Evolutionary conservation across 2,113 vertebrate genomes (phyloP), one percentile per base, ranked within the genome.

Genomic region (Onychorhynchus coronatus): DNA sequence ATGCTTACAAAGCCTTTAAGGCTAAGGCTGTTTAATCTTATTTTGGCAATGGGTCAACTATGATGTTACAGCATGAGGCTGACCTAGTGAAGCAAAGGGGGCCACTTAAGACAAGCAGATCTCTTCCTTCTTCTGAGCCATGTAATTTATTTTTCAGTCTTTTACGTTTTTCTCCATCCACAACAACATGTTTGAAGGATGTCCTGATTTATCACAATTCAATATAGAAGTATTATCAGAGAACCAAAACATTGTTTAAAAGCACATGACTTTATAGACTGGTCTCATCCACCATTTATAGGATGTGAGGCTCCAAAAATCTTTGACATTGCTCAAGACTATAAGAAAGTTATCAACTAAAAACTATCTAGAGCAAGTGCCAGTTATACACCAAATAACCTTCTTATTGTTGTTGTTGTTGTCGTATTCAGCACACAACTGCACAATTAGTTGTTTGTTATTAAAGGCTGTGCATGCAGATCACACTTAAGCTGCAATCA

Each of bases 391-490:
- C 25, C 28, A 73, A 85, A 83, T 70, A 82, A 79, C 66, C 49
- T 82, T 81, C 56, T 83, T 91, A 62, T 20, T 83, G 44, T 71
- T 88, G 39, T 37, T 88, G 39, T 37, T 53, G 5, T 46, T 66
- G 59, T 23, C 28, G 37, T 72, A 85, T 81, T 91, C 42, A 70
- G 50, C 46, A 83, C 44, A 31, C 27, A 93, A 77, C 8, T 11
- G 39, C 61, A 93, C 37, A 94, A 88, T 78, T 70, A 84, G 46
- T 13, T 75, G 74, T 55, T 87, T 90, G 59, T 90, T 89, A 82
- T 73, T 95, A 93, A 88, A 89, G 5, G 4, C 63, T 72, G 56
- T n/a, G 66, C 41, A 47, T 0, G 4, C 37, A 81, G 71, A 94
- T 93, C 63, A 70, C 47, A 70, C 67, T 55, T 85, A 88, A 88